Evolutionary conservation across 1,140 invertebrate species (phyloP), one percentile per base, ranked within the genome.

Genomic region (Acarapis woodi): DNA sequence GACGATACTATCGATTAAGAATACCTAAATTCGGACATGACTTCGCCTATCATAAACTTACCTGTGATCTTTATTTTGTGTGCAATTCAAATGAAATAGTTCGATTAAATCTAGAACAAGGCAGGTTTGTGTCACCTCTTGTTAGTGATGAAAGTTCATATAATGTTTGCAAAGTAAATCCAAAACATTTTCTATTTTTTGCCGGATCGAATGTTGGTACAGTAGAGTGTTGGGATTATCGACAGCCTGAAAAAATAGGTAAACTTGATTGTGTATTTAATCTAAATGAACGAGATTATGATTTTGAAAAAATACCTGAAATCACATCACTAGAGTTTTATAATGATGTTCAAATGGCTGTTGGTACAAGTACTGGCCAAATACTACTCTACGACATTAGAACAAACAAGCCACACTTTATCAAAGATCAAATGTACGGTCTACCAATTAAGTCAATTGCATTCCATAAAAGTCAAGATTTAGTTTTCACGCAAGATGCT

Each of bases 21-120:
- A 80, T 97, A 48, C 93, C 93, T 8, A 73, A 80, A 53, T 88
- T 79, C 65, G 88, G 88, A 1, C 62, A 82, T 41, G 93, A 97
- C 55, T 64, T 99, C 57, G 67, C 73, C 40, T 94, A 87, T 54
- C 78, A 93, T 57, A 65, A 66, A 49, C 67, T 74, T 15, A 71
- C 71, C 12, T 88, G 80, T 66, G 85, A 97, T 56, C 59, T 93
- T 38, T 83, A 73, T 56, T 60, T 96, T 44, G 85, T 79, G 46
- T 87, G 85, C 41, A 68, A 70, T 41, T 71, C 76, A 70, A 75
- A 69, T 56, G 80, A 96, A 54, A 74, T 94, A 32, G 93, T 85
- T 51, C 66, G 90, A 44, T 61, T 97, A 30, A 97, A 97, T 62
- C 62, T 97, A 41, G 83, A 94, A 60, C 66, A 79, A 52, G 93